Evolutionary conservation across 1,140 invertebrate species (phyloP), one percentile per base, ranked within the genome.

Genomic region (Tetranychus cinnabarinus): DNA sequence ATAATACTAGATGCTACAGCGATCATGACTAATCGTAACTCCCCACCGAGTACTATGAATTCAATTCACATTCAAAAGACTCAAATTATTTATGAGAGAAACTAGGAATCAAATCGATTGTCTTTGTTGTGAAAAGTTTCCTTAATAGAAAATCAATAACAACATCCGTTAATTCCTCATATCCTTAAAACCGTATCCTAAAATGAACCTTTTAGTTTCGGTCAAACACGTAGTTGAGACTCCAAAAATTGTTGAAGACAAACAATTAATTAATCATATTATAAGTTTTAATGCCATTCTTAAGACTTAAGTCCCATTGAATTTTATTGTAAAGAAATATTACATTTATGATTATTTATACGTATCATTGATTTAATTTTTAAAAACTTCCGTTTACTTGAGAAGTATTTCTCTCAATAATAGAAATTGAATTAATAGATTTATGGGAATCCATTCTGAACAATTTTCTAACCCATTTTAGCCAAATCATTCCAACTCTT

Each of bases 131-230:
- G 0, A 23, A 23, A 23, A 23, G 23, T 23, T 23, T 23, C 23
- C 23, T 0, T 23, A 23, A 23, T 23, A 23, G 23, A 23, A 0
- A 23, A 23, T 23, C 23, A 23, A 23, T 23, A 23, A 23, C 23
- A 23, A 23, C 23, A 23, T 23, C 23, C 23, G n/a, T n/a, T n/a
- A n/a, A n/a, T n/a, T n/a, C n/a, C n/a, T n/a, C 23, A 23, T 72
- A 8, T 72, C 75, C 4, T 70, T 82, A 0, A 69, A 71, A 52
- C 33, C 64, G 3, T 56, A 58, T 34, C 67, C 69, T 8, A n/a
- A 58, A 42, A 15, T 39, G 35, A 74, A 74, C 59, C 50, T 57
- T 6, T 36, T 74, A 2, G 59, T 70, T n/a, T 35, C 75, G 3
- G 64, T 75, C 13, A 74, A 75, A 61, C 62, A 69, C 56, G 72